A percentile compares a stretch with the other conserved stretches of the same genome.
phyloP scores from a whole-genome alignment of 1,140 invertebrate genomes.

The Helicorthomorpha holstii region DNA sequence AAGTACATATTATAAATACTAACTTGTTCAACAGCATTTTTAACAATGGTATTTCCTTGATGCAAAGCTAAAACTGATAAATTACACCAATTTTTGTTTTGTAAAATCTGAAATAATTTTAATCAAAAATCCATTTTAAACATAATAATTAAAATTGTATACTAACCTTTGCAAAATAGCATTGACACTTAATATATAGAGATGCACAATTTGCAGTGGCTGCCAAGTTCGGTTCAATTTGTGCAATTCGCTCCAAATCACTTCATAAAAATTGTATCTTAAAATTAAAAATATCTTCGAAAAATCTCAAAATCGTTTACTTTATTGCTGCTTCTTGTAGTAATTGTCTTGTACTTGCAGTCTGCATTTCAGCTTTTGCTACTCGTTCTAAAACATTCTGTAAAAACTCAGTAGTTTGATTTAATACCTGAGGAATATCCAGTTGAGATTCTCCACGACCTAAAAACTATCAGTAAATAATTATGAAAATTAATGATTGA shows the following conservation, averaged over 20 bases:
- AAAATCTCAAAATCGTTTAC: constrained; percentile 8
- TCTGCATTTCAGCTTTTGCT: constrained; percentile 9
- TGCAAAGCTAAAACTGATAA: constrained; percentile 28
- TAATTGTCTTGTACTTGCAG: constrained; percentile 6
- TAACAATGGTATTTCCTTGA: constrained; percentile 31
- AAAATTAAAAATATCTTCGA: constrained; percentile 9
- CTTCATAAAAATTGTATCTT: constrained; percentile 10
- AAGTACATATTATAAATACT: background rate
- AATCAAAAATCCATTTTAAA: background rate
- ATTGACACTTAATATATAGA: constrained; percentile 47
- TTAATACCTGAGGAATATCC: background rate
- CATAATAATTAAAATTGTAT: constrained; percentile 4
- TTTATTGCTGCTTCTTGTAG: constrained; percentile 14
- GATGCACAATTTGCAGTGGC: constrained; percentile 72
- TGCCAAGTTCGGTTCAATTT: constrained; percentile 62
- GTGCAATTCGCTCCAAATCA: constrained; percentile 42
- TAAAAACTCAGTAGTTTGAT: constrained; percentile 12
- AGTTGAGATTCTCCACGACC: background rate
- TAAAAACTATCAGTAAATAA: background rate
- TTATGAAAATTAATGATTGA: background rate
- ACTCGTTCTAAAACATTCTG: constrained; percentile 13
- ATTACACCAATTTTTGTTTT: constrained; percentile 27
- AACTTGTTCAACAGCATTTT: constrained; percentile 32
- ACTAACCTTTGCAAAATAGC: constrained; percentile 26
- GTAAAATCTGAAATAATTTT: constrained; percentile 12